phyloP scores from a whole-genome alignment of 2,888 invertebrate species.

The Nomada fabriciana region DNA sequence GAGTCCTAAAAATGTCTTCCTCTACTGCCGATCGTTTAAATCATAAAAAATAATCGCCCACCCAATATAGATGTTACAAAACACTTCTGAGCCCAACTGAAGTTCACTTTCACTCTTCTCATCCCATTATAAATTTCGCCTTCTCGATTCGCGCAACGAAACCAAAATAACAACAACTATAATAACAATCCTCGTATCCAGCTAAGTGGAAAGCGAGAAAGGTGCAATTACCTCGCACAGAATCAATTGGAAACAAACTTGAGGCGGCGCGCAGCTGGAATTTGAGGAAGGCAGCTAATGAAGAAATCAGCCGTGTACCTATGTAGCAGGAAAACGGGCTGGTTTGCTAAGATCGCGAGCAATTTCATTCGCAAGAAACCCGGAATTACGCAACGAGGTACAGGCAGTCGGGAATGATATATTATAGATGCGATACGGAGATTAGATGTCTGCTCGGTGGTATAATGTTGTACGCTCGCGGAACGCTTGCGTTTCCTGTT shows the following conservation, averaged over 20 bases:
- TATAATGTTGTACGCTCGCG: slow-evolving; percentile 52
- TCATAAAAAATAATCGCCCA: no score
- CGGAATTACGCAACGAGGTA: slow-evolving; percentile 63
- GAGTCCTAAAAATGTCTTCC: no score
- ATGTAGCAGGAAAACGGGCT: slow-evolving; percentile 36
- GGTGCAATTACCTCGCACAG: neutral
- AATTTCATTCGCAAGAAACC: slow-evolving; percentile 58
- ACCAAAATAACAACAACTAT: no score
- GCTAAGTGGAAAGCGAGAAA: neutral
- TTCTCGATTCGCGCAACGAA: no score
- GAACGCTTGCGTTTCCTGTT: slow-evolving; percentile 52
- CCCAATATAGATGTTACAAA: no score
- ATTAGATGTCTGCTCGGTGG: slow-evolving; percentile 53
- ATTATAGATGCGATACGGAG: slow-evolving; percentile 56
- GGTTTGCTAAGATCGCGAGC: slow-evolving; percentile 46
- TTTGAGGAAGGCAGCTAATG: slow-evolving; percentile 39
- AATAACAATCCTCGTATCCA: neutral
- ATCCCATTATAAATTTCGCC: no score
- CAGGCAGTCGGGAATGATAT: slow-evolving; percentile 57
- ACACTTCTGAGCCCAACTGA: no score
- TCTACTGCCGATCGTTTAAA: no score
- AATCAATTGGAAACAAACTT: neutral
- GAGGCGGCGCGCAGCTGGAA: neutral
- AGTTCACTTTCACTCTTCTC: no score
- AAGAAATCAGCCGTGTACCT: slow-evolving; percentile 45